A percentile compares a stretch with the other conserved stretches of the same genome.
These are phyloP conservation scores for Meriones psammophilus DNA, from an alignment of 2,797 vertebrate genomes.

Conservation along the genomic window DNA sequence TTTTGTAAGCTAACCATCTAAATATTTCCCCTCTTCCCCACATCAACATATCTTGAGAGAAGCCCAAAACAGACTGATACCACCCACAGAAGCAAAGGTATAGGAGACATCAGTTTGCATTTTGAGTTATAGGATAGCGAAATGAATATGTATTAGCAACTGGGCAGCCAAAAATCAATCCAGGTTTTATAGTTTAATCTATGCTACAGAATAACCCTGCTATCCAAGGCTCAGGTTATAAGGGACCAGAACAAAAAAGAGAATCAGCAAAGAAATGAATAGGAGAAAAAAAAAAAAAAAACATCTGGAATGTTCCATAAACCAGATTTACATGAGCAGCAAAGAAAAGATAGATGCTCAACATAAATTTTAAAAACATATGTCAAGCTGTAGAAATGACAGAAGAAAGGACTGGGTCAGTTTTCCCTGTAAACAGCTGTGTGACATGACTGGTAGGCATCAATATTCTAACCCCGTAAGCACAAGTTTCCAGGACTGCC, in stretches of 20 bases:
- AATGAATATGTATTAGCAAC: conserved; percentile 71
- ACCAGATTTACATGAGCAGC: conserved; percentile 51
- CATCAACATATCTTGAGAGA: conserved; percentile 48
- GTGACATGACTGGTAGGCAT: not conserved
- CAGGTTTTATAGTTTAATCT: conserved; percentile 65
- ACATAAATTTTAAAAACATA: conserved; percentile 67
- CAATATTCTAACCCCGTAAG: not conserved
- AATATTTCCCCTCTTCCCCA: not conserved
- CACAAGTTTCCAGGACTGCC: conserved; percentile 1
- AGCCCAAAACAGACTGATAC: conserved; percentile 29
- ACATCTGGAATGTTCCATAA: conserved; percentile 59
- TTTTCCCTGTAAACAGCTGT: not conserved
- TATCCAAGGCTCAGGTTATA: not conserved
- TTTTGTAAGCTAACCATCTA: conserved; percentile 33
- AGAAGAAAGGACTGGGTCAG: conserved; percentile 2
- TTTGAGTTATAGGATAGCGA: conserved; percentile 64
- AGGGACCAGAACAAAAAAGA: conserved; percentile 34
- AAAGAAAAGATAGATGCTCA: conserved; percentile 48
- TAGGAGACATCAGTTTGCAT: conserved; percentile 14
- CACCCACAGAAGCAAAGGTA: conserved; percentile 22
- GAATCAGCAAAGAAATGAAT: conserved; percentile 35
- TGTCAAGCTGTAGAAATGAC: conserved; percentile 28
- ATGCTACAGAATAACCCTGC: not conserved
- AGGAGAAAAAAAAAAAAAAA: not conserved
- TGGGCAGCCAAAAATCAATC: conserved; percentile 70